Evolutionary conservation across 1,140 invertebrate species (phyloP), one percentile per base, ranked within the genome.

Genomic region (Drosophila yakuba): DNA sequence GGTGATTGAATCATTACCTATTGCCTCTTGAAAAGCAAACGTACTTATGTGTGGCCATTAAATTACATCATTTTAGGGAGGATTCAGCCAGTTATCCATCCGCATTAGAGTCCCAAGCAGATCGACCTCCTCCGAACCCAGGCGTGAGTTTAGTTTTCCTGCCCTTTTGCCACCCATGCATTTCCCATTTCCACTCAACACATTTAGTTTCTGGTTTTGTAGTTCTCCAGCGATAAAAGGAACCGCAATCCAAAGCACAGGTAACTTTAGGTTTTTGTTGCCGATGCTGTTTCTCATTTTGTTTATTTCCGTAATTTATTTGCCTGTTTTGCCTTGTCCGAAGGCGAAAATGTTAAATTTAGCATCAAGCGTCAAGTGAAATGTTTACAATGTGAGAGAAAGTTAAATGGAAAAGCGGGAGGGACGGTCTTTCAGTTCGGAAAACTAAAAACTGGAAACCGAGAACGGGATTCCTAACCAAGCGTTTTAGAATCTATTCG

Each of bases 371-470:
- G 83, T 77, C 83, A 89, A 89, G 83, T 88, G 83, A 88, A 88
- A 88, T 88, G 83, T 88, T 88, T 88, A 88, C 83, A 88, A 83
- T 83, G 76, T 80, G 84, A 89, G 79, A 80, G 84, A 88, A 88
- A 89, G 84, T 88, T 77, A 89, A 80, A 89, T 74, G 57, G 71
- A 83, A 89, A 66, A 38, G 38, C 55, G 45, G 73, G 52, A 32
- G 56, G 52, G 44, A 32, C 32, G 32, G 35, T 7, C n/a, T 10
- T 23, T 23, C 55, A 5, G 12, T 36, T 36, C 59, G 60, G 56
- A 54, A 63, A 61, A 20, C 32, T 14, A 56, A 54, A 68, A 61
- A 10, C 32, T 32, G 28, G 8, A 32, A 32, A 32, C 28, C 8
- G 32, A 32, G 8, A 32, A 32, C 32, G 55, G 44, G 54, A 50